phyloP scores from a whole-genome alignment of 2,113 vertebrate genomes.

The Apistogramma diplotaenia region DNA sequence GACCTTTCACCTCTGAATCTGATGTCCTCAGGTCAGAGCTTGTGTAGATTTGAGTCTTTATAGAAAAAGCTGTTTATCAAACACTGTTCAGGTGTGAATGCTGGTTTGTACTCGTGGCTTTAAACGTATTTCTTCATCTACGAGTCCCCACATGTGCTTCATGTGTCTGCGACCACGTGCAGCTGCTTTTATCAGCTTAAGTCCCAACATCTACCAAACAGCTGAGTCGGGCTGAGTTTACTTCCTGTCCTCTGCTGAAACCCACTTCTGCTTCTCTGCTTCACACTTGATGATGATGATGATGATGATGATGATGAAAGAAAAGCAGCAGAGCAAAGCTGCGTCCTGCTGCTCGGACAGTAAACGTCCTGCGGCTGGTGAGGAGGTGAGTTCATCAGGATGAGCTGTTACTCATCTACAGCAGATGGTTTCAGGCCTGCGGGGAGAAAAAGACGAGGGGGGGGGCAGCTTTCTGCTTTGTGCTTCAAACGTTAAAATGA shows the following conservation, averaged over 20 bases:
- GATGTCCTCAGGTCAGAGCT: not conserved
- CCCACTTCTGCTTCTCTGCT: not conserved
- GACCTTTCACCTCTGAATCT: not conserved
- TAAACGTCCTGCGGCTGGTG: not conserved
- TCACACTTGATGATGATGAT: not conserved
- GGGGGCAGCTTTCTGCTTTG: not conserved
- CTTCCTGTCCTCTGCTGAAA: not conserved
- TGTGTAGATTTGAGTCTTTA: rapidly evolving
- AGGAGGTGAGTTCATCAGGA: constrained; percentile 16
- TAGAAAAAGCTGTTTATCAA: not conserved
- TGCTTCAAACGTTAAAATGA: not conserved
- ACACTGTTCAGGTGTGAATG: not conserved
- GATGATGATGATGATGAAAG: not conserved
- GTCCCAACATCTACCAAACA: not conserved
- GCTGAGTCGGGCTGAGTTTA: not conserved
- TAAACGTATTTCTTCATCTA: not conserved
- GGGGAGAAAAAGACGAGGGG: not conserved
- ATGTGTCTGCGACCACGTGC: not conserved
- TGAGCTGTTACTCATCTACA: not conserved
- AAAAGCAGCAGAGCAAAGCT: not conserved
- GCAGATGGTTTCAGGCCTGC: constrained; percentile 11
- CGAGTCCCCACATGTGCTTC: not conserved
- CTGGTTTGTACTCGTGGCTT: not conserved
- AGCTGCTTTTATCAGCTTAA: not conserved
- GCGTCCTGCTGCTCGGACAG: not conserved